These are phyloP conservation scores for Drosophila repletoides DNA, from an alignment of 1,140 invertebrate species.

Conservation along the genomic window DNA sequence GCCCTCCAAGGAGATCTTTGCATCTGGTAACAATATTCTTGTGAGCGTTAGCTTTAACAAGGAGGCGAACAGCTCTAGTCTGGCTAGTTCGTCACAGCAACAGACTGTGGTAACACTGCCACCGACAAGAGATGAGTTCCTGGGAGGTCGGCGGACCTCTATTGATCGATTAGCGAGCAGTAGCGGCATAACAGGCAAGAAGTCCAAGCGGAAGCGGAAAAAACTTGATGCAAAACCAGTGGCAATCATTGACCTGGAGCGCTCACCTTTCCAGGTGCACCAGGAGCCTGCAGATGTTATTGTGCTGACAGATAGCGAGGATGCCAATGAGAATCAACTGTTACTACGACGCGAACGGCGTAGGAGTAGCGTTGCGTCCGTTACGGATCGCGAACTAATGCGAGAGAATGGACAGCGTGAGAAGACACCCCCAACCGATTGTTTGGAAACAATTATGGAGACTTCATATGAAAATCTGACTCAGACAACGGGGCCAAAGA, in stretches of 20 bases:
- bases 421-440: conserved; percentile 58
- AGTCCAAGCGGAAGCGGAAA: conserved; percentile 68
- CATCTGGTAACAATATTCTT: conserved; percentile 94
- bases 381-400: conserved; percentile 44
- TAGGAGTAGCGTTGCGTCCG: conserved; percentile 26
- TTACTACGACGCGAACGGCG: conserved; percentile 29
- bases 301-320: conserved; percentile 91
- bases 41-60: conserved; percentile 95
- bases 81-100: conserved; percentile 43
- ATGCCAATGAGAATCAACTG: conserved; percentile 81
- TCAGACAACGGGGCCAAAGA: conserved; percentile 86
- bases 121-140: conserved; percentile 65
- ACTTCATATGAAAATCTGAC: conserved; percentile 67
- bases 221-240: conserved; percentile 86
- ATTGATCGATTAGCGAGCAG: conserved; percentile 43
- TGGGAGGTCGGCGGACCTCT: conserved; percentile 57
- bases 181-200: conserved; percentile 25
- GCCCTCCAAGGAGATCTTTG: conserved; percentile 94
- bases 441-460: conserved; percentile 71
- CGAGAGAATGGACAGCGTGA: conserved; percentile 60
- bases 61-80: conserved; percentile 83
- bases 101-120: conserved; percentile 69
- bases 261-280: conserved; percentile 91
- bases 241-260: conserved; percentile 92
- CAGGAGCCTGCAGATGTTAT: conserved; percentile 91